These are phyloP conservation scores for Hyles euphorbiae DNA, from an alignment of 1,140 invertebrate genomes.

Conservation along the genomic window DNA sequence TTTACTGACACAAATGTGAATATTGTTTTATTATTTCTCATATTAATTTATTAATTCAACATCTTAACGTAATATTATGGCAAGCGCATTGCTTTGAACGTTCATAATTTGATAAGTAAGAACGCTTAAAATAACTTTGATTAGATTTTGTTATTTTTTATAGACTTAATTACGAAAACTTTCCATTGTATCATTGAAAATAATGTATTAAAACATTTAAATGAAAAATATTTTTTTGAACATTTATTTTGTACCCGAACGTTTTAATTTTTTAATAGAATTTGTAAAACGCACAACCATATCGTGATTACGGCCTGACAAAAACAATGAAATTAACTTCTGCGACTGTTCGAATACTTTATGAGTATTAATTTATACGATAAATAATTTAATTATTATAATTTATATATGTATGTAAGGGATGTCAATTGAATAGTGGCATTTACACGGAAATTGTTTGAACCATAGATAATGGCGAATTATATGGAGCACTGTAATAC, in stretches of 20 bases:
- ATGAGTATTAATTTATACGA: conserved; percentile 3
- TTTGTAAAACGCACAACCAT: neutral
- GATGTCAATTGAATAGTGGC: conserved; percentile 44
- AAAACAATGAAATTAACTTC: neutral
- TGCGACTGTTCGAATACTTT: conserved; percentile 5
- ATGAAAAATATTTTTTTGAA: too few species aligned
- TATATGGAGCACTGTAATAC: too few species aligned
- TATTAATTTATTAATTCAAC: conserved; percentile 2
- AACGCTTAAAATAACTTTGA: too few species aligned
- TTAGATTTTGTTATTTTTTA: too few species aligned
- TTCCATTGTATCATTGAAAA: too few species aligned
- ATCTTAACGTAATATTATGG: neutral
- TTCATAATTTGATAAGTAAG: too few species aligned
- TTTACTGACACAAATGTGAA: conserved; percentile 20
- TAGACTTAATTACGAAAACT: too few species aligned
- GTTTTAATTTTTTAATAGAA: too few species aligned
- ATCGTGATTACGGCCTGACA: neutral
- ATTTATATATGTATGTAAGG: conserved; percentile 48
- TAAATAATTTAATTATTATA: conserved; percentile 41
- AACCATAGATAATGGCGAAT: too few species aligned
- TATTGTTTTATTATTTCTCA: conserved; percentile 10
- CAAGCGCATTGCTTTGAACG: too few species aligned
- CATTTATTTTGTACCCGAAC: too few species aligned
- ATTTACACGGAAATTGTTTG: conserved; percentile 9
- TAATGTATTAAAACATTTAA: too few species aligned